Percentiles rank a stretch among this genome's conserved stretches.
Conservation (phyloP, 2,113 vertebrate genomes). For the Odontesthes bonariensis region DNA sequence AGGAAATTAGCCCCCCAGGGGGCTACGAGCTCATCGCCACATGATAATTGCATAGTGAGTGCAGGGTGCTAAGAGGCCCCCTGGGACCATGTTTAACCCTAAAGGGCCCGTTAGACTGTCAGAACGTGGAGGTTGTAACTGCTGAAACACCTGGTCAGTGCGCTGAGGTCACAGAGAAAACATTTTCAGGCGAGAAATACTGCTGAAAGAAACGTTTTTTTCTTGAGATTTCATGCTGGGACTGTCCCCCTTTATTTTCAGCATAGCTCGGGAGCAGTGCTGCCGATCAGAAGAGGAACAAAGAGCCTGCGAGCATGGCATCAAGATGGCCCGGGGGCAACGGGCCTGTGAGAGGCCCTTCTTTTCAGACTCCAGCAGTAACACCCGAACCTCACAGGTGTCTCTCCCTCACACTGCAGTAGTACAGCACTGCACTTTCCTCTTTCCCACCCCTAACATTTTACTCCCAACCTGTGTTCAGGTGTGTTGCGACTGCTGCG, state of each 20-base stretch:
- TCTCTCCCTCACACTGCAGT: background rate
- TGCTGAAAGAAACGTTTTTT: background rate
- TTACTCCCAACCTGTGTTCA: slow-evolving; percentile 49
- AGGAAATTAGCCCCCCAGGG: background rate
- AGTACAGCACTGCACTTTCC: no score
- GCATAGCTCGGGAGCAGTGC: slow-evolving; percentile 71
- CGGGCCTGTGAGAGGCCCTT: slow-evolving; percentile 63
- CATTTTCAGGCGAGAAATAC: background rate
- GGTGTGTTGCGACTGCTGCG: slow-evolving; percentile 93
- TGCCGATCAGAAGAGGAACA: slow-evolving; percentile 27
- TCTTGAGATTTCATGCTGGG: background rate
- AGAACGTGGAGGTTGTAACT: slow-evolving; percentile 28
- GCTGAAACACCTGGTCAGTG: slow-evolving; percentile 61
- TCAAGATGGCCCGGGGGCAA: slow-evolving; percentile 37
- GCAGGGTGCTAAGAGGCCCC: slow-evolving; percentile 51
- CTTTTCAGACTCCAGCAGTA: slow-evolving; percentile 45
- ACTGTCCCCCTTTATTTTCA: slow-evolving; percentile 11
- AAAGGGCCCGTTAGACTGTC: slow-evolving; percentile 28
- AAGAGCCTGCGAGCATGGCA: slow-evolving; percentile 54
- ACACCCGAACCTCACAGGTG: slow-evolving; percentile 67
- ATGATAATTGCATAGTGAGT: slow-evolving; percentile 28
- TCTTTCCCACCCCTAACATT: background rate
- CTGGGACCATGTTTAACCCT: slow-evolving; percentile 39
- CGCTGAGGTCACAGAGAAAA: slow-evolving; percentile 11
- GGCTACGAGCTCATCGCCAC: background rate